Conservation (phyloP, 2,113 vertebrate species). For the Gymnobelideus leadbeateri region DNA sequence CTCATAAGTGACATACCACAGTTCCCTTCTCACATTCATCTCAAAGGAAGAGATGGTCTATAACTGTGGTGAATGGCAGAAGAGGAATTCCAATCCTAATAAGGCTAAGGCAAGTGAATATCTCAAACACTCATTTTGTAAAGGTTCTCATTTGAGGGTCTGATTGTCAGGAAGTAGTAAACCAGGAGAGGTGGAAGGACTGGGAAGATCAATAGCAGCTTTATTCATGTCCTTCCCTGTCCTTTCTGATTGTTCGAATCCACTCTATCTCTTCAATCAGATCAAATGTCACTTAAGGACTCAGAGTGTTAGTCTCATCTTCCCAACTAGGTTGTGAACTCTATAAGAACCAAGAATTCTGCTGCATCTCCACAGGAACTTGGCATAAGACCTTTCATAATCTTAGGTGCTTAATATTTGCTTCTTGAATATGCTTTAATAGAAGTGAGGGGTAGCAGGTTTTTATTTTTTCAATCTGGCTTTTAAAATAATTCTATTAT, state of each 20-base stretch:
- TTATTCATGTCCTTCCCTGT: not conserved
- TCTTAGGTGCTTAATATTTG: not conserved
- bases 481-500: not conserved
- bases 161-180: not conserved
- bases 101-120: not conserved
- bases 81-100: not conserved
- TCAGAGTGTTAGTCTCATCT: not conserved
- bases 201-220: not conserved
- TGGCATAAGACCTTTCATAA: not conserved
- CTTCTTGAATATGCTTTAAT: not conserved
- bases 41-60: not conserved
- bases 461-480: not conserved
- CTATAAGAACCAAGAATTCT: not conserved
- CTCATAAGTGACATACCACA: not conserved
- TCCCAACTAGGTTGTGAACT: not conserved
- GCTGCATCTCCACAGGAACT: not conserved
- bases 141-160: not conserved
- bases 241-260: not conserved
- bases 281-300: not conserved
- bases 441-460: not conserved
- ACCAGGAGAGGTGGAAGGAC: not conserved
- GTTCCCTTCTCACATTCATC: not conserved
- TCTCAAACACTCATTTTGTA: not conserved
- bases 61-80: not conserved
- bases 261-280: not conserved